A percentile compares a stretch with the other conserved stretches of the same genome.
Evolutionary conservation across 2,797 vertebrate genomes (phyloP).

Genomic region (Pseudopleuronectes americanus): DNA sequence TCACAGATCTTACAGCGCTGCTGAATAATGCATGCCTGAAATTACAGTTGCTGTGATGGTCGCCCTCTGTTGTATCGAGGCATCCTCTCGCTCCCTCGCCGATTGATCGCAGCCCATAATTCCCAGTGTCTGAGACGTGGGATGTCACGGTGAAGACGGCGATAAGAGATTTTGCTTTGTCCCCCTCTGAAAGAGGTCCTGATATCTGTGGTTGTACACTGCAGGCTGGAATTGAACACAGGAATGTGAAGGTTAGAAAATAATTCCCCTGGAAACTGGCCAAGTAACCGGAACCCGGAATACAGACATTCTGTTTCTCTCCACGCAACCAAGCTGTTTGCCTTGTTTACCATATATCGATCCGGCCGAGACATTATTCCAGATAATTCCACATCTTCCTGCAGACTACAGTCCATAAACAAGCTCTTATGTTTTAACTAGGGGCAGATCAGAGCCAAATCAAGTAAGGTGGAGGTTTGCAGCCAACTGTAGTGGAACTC

Average conservation of each 20-base stretch:
- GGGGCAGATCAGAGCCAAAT: constrained; percentile 9
- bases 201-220: constrained; percentile 16
- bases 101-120: constrained; percentile 70
- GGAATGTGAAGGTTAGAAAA: constrained; percentile 31
- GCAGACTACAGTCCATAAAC: constrained; percentile 10
- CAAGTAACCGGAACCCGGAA: constrained; percentile 37
- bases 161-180: constrained; percentile 67
- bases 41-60: constrained; percentile 74
- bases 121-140: constrained; percentile 57
- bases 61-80: constrained; percentile 55
- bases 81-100: constrained; percentile 29
- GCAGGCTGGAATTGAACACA: constrained; percentile 57
- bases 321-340: constrained; percentile 30
- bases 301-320: constrained; percentile 27
- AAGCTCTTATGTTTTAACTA: background rate
- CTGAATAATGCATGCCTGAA: constrained; percentile 81
- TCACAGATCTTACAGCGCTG: constrained; percentile 64
- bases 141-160: constrained; percentile 47
- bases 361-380: constrained; percentile 16
- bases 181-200: constrained; percentile 50
- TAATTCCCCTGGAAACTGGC: constrained; percentile 48
- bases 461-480: background rate
- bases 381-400: constrained; percentile 8
- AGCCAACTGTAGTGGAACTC: background rate
- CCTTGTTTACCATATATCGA: constrained; percentile 31